These are phyloP conservation scores for Thumatha senex DNA, from an alignment of 2,888 invertebrate species.

Conservation along the genomic window DNA sequence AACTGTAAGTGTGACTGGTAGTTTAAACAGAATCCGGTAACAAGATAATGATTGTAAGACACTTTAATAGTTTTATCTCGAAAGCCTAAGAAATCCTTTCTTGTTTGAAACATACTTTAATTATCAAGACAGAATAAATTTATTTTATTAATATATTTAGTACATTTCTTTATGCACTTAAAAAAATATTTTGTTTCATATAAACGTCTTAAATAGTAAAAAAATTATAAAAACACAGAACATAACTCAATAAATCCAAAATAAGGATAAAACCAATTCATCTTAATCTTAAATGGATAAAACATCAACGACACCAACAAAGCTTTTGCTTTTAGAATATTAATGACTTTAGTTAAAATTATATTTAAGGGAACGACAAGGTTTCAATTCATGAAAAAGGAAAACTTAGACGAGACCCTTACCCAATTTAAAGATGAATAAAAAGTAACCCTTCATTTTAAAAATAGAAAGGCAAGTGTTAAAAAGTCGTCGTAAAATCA, in stretches of 20 bases:
- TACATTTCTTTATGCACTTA: too few species aligned
- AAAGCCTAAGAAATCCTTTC: too few species aligned
- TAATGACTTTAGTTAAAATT: constrained; percentile 43
- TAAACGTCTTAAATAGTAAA: too few species aligned
- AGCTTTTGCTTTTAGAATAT: constrained; percentile 32
- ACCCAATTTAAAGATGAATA: constrained; percentile 53
- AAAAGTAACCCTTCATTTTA: constrained; percentile 66
- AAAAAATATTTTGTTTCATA: too few species aligned
- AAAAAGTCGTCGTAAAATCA: constrained; percentile 42
- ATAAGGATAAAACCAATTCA: constrained; percentile 20
- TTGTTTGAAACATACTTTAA: too few species aligned
- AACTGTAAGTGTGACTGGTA: too few species aligned
- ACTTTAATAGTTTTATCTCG: too few species aligned
- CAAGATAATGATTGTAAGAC: too few species aligned
- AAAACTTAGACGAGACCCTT: constrained; percentile 41
- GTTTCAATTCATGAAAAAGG: constrained; percentile 19
- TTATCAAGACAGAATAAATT: too few species aligned
- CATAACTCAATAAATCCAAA: constrained; percentile 7
- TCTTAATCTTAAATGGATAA: constrained; percentile 24
- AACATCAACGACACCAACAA: constrained; percentile 23
- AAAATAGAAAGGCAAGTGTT: constrained; percentile 65
- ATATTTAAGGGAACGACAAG: constrained; percentile 22
- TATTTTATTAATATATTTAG: too few species aligned
- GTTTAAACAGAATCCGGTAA: too few species aligned
- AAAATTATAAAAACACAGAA: background rate